phyloP scores from a whole-genome alignment of 1,140 invertebrate species.

The Heterodera schachtii region DNA sequence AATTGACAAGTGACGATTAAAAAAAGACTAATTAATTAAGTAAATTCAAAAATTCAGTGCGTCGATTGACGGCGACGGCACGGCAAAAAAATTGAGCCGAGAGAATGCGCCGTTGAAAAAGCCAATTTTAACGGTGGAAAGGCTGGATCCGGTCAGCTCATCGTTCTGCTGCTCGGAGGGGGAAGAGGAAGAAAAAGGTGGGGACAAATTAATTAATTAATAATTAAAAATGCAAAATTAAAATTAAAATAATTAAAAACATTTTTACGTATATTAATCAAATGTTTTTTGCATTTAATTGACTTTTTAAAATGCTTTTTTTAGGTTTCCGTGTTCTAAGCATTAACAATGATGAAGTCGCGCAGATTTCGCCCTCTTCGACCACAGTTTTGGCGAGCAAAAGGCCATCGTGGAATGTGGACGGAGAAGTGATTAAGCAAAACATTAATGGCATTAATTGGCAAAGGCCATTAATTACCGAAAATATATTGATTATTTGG shows the following conservation, averaged over 20 bases:
- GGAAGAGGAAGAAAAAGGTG: conserved; percentile 32
- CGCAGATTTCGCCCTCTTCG: conserved; percentile 20
- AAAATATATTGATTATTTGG: too few species aligned
- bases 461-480: too few species aligned
- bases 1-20: conserved; percentile 5
- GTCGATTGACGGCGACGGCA: conserved; percentile 39
- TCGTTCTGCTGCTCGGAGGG: conserved; percentile 31
- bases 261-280: too few species aligned
- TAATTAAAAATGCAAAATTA: too few species aligned
- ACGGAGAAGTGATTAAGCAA: background rate
- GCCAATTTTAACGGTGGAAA: conserved; percentile 36
- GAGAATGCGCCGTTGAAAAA: conserved; percentile 29
- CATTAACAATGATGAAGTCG: background rate
- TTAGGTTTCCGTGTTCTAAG: conserved; percentile 2
- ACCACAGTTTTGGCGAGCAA: conserved; percentile 31
- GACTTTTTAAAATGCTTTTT: too few species aligned
- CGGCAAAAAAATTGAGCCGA: background rate
- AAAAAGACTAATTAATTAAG: background rate
- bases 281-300: too few species aligned
- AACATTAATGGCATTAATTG: too few species aligned
- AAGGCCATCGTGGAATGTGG: conserved; percentile 20
- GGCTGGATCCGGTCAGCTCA: conserved; percentile 31
- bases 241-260: too few species aligned
- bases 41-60: conserved; percentile 29
- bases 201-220: background rate